Evolutionary conservation across 2,113 vertebrate species (phyloP).

Genomic region (Anguilla rostrata): DNA sequence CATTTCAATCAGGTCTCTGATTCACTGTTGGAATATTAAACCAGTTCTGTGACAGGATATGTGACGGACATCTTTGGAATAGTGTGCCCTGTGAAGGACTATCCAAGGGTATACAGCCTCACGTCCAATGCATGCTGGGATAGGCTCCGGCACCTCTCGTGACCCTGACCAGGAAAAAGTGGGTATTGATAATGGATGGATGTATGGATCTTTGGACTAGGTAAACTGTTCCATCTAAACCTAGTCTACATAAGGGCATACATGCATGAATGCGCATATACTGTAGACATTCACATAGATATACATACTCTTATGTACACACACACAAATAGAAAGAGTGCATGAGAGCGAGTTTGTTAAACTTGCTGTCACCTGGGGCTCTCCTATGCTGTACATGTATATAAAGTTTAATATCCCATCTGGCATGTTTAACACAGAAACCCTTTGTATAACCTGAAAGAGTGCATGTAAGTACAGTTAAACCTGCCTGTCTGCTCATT

Average conservation of each 20-base stretch:
- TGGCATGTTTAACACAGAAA: not conserved
- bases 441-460: not conserved
- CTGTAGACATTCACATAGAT: not conserved
- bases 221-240: not conserved
- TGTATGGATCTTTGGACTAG: not conserved
- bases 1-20: not conserved
- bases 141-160: no score
- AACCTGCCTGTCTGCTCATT: not conserved
- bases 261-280: not conserved
- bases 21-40: not conserved
- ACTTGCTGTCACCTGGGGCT: not conserved
- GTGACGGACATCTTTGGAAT: not conserved
- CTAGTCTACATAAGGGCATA: not conserved
- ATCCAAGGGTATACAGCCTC: no score
- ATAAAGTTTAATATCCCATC: not conserved
- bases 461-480: not conserved
- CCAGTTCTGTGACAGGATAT: not conserved
- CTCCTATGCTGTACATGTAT: not conserved
- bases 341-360: not conserved
- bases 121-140: no score
- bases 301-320: not conserved
- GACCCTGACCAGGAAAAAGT: no score
- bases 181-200: no score
- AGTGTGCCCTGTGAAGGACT: not conserved
- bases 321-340: not conserved